Base-by-base conservation (phyloP, 2,797 vertebrate genomes). In the Catamblyrhynchus diadema region DNA sequence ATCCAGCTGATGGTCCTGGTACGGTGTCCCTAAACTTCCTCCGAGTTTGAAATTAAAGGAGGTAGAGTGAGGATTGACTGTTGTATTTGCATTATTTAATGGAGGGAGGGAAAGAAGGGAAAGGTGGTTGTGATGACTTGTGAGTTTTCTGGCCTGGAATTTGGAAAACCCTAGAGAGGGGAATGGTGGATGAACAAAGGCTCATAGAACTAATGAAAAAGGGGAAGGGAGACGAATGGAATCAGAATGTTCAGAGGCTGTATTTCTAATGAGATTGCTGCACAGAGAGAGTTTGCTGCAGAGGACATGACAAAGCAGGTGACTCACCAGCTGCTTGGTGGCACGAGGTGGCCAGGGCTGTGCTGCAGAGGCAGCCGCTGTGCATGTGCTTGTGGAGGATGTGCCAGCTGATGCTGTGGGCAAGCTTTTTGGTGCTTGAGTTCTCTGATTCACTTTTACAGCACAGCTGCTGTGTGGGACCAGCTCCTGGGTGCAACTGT, bases 391-490 rank as follows among this genome's bases (percentile, higher is more conserved):
- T 16, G 71, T 18, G 62, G 95, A 82, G 73, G 81, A 91, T 75
- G 54, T 77, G 86, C 86, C 93, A 61, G 84, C 93, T 95, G 95
- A 94, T 93, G 90, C 6, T 48, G 81, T 86, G 87, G 67, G 67
- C 87, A 85, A 45, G 66, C 90, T 93, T 88, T 90, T 73, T 94
- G 14, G 74, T n/a, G 88, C 92, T 62, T 93, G 7, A 15, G 93
- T 93, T 88, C 37, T 93, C 47, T 84, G 90, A 77, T 88, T 97
- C 93, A 88, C 59, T 97, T 96, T 96, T 94, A 70, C 93, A 95
- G 94, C 90, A 80, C 97, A 97, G 97, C 97, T 97, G 97, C 53
- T 97, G 78, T 93, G 97, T 96, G 94, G 97, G 96, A 93, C 79
- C 79, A 72, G 66, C 91, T 84, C 77, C 70, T 56, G 50, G 59